Conservation (phyloP, 1,140 invertebrate genomes). For the Tetramorium alpestre region DNA sequence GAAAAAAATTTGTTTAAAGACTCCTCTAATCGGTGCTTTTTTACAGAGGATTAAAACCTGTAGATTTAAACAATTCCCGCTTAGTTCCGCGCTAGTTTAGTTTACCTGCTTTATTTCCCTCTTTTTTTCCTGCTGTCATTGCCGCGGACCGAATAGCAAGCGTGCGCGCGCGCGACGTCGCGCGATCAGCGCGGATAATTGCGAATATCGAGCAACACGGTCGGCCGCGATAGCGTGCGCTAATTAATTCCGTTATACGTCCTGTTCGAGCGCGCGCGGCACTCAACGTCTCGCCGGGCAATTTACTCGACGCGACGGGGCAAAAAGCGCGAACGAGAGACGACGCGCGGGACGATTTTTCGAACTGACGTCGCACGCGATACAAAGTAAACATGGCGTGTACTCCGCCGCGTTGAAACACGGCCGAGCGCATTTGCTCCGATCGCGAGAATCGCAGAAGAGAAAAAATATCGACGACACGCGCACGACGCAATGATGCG, state of each 20-base stretch:
- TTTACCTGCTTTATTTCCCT: slow-evolving; percentile 12
- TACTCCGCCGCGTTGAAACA: background rate
- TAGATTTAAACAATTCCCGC: background rate
- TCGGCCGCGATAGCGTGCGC: background rate
- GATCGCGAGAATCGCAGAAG: background rate
- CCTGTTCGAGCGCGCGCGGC: background rate
- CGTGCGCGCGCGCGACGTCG: background rate
- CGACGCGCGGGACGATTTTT: background rate
- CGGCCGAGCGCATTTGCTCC: background rate
- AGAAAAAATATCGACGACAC: background rate
- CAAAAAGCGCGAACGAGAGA: background rate
- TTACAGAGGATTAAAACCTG: background rate
- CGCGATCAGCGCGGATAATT: slow-evolving; percentile 32
- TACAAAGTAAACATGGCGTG: background rate
- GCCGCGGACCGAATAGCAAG: background rate
- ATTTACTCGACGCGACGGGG: background rate
- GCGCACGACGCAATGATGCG: background rate
- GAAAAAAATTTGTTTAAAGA: background rate
- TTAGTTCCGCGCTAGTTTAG: background rate
- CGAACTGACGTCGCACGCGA: background rate
- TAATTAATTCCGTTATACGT: slow-evolving; percentile 24
- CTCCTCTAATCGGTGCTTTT: slow-evolving; percentile 9
- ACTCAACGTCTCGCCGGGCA: background rate
- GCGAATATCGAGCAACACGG: slow-evolving; percentile 32
- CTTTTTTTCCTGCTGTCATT: background rate